Conservation (phyloP, 2,797 vertebrate species). For the Cottoperca gobio region DNA sequence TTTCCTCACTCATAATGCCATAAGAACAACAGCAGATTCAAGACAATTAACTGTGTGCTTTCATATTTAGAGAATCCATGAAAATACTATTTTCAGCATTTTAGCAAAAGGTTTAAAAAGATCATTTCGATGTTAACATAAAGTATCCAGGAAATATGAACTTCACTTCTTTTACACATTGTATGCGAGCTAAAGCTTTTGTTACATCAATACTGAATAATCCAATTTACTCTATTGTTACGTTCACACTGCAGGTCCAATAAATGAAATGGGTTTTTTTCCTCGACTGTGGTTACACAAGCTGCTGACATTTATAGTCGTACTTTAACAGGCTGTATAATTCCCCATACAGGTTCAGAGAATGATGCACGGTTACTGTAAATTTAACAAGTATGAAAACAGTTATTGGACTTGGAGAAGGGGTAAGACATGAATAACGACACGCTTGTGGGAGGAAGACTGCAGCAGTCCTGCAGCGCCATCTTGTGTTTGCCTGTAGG, state of each 20-base stretch:
- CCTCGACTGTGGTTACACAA: neutral
- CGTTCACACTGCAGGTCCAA: neutral
- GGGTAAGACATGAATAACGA: neutral
- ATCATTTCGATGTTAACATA: conserved; percentile 5
- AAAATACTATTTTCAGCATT: conserved; percentile 18
- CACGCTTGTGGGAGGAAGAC: accelerated
- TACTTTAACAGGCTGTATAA: conserved; percentile 20
- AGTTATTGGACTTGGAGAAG: neutral
- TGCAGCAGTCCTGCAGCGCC: conserved; percentile 54
- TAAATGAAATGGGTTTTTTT: conserved; percentile 5
- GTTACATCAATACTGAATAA: conserved; percentile 26
- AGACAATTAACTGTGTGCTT: conserved; percentile 33
- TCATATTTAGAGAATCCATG: neutral
- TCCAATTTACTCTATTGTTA: conserved; percentile 13
- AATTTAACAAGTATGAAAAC: conserved; percentile 33
- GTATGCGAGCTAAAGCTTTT: conserved; percentile 4
- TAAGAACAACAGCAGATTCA: conserved; percentile 37
- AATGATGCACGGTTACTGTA: conserved; percentile 21
- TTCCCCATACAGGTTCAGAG: conserved; percentile 14
- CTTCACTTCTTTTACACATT: conserved; percentile 16
- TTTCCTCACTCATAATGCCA: conserved; percentile 49
- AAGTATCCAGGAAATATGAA: neutral
- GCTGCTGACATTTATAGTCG: conserved; percentile 26
- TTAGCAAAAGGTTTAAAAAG: conserved; percentile 20
- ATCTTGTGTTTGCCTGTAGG: conserved; percentile 57